Evolutionary conservation across 2,888 invertebrate genomes (phyloP).

Genomic region (Pachycephus smyrnensis): DNA sequence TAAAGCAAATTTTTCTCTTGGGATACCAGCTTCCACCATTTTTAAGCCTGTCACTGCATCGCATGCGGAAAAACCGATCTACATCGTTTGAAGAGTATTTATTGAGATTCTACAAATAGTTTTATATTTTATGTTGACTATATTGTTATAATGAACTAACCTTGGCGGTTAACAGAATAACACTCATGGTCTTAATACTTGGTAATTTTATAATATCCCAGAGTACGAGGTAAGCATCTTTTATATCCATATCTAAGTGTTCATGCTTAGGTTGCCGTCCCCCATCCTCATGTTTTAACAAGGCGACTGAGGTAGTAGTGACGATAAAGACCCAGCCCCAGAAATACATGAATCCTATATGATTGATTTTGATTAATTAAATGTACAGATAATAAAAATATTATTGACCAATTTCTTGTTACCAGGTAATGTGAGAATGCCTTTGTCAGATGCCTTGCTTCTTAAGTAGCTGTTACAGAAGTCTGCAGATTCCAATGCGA

Average conservation of each 20-base stretch:
- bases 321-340: slow-evolving; percentile 95
- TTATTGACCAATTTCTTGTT: slow-evolving; percentile 20
- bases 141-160: slow-evolving; percentile 66
- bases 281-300: slow-evolving; percentile 85
- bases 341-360: slow-evolving; percentile 87
- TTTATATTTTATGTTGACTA: slow-evolving; percentile 8
- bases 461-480: slow-evolving; percentile 96
- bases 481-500: slow-evolving; percentile 94
- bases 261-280: slow-evolving; percentile 62
- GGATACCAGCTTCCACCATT: slow-evolving; percentile 95
- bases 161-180: slow-evolving; percentile 91
- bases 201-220: slow-evolving; percentile 86
- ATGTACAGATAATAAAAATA: background rate
- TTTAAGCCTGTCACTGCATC: slow-evolving; percentile 96
- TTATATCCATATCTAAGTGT: slow-evolving; percentile 68
- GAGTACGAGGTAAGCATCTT: slow-evolving; percentile 85
- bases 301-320: slow-evolving; percentile 88
- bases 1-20: slow-evolving; percentile 93
- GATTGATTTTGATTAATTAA: slow-evolving; percentile 4
- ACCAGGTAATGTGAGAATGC: slow-evolving; percentile 77
- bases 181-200: slow-evolving; percentile 81
- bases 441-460: slow-evolving; percentile 75
- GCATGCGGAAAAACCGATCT: slow-evolving; percentile 95
- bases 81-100: slow-evolving; percentile 43
- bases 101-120: background rate